Conservation (phyloP, 2,888 invertebrate species). For the Stratiomys singularior region DNA sequence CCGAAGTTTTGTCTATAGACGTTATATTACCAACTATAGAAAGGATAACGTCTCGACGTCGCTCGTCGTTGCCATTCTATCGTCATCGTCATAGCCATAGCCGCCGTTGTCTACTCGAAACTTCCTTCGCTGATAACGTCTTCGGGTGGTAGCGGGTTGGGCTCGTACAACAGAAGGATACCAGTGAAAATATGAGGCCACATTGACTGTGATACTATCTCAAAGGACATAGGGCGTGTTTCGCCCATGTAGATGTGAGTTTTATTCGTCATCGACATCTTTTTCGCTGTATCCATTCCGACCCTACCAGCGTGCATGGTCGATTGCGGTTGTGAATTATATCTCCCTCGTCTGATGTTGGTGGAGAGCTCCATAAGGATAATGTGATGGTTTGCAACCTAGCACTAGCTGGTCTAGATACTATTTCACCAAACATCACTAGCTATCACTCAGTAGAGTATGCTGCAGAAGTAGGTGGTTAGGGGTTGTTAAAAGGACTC, state of each 20-base stretch:
- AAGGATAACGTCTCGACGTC: conserved; percentile 47
- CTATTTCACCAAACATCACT: neutral
- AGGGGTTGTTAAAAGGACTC: neutral
- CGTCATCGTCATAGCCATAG: neutral
- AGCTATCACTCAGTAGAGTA: neutral
- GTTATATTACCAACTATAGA: conserved; percentile 3
- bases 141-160: neutral
- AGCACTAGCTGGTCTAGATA: conserved; percentile 2
- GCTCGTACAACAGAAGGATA: conserved; percentile 8
- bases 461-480: neutral
- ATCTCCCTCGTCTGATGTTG: neutral
- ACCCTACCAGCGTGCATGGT: neutral
- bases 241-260: neutral
- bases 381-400: conserved; percentile 4
- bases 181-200: conserved; percentile 33
- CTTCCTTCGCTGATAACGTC: conserved; percentile 22
- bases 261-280: neutral
- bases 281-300: neutral
- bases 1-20: conserved; percentile 17
- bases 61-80: conserved; percentile 18
- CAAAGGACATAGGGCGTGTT: conserved; percentile 18
- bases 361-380: conserved; percentile 16
- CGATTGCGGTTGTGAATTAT: conserved; percentile 19
- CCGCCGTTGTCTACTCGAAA: conserved; percentile 34
- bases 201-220: conserved; percentile 17